phyloP scores from a whole-genome alignment of 2,888 invertebrate species.

The Stenodema calcarata region DNA sequence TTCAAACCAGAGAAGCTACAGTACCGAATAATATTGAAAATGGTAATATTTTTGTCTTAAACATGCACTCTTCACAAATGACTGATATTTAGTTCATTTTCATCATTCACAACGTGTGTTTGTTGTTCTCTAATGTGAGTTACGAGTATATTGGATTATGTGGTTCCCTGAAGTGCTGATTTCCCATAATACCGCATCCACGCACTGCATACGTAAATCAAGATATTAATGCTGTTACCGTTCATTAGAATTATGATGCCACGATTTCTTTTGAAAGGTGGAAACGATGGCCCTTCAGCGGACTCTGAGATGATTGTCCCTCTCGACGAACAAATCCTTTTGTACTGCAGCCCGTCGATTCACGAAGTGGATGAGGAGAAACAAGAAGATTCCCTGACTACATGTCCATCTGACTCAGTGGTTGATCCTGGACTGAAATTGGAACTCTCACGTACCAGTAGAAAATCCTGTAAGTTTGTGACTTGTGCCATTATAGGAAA shows the following conservation, averaged over 20 bases:
- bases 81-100: no score
- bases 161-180: no score
- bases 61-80: no score
- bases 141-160: no score
- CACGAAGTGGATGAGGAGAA: neutral
- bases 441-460: neutral
- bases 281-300: neutral
- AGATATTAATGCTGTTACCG: no score
- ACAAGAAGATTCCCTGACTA: neutral
- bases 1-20: neutral
- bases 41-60: neutral
- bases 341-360: neutral
- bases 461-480: neutral
- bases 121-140: no score
- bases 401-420: neutral
- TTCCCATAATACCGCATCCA: no score
- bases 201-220: no score
- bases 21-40: neutral
- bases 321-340: slow-evolving; percentile 9
- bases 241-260: no score
- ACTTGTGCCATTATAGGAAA: no score
- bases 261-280: no score
- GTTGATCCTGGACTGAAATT: neutral
- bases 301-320: slow-evolving; percentile 18
- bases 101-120: no score